Base-by-base conservation (phyloP, 2,888 invertebrate genomes). In the Nemoura dubitans region DNA sequence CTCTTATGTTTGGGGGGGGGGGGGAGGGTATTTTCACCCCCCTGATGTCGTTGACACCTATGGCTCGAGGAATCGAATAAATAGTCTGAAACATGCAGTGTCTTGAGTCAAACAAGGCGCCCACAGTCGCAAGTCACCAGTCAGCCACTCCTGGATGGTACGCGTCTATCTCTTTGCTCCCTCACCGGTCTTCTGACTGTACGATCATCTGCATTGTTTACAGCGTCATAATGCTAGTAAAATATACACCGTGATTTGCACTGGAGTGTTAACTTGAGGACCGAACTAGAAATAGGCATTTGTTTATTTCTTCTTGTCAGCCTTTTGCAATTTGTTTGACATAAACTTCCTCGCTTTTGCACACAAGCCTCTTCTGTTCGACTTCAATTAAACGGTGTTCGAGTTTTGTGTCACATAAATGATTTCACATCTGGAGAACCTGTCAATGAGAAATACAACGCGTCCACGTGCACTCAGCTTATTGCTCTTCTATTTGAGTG, bases 241-340 rank as follows among this genome's bases (percentile, higher is more conserved):
- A 59, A 59, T 59, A 59, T 59, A 59, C 59, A 59, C 59, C 2
- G 2, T 59, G 16, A 59, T 59, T 21, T 59, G 59, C 21, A 21
- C 59, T 59, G 59, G 59, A 59, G 59, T 59, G 59, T 10, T 10
- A 16, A 21, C 6, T 14, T 59, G 59, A 59, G 59, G 59, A 59
- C 59, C 59, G 14, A 27, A 7, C 78, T 78, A 78, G 78, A 78
- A 78, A 78, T 78, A 78, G 28, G 25, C 78, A 78, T 21, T 78
- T 78, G 78, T 78, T 26, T 78, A 78, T 78, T 78, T 78, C 28
- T 28, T 78, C 78, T 2, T 78, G 78, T 78, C 78, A 78, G 28
- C 10, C 78, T 28, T 78, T 78, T 78, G 27, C 78, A 28, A 78
- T 28, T 78, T 78, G 27, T 78, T 78, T 78, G 78, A 78, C 78